phyloP scores from a whole-genome alignment of 2,888 invertebrate genomes.

The Zelleria hepariella region DNA sequence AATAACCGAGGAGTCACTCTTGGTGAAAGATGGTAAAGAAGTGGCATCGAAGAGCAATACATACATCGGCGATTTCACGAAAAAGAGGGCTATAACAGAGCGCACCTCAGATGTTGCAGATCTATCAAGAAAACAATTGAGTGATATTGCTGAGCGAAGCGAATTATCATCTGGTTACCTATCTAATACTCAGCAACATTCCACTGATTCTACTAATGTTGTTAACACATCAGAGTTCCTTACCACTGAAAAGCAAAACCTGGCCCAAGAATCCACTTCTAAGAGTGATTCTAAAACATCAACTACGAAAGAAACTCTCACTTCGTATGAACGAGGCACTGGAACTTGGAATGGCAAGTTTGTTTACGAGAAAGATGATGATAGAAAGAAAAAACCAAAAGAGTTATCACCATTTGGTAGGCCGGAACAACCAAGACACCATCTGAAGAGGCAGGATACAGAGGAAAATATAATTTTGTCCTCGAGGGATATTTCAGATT shows the following conservation, averaged over 20 bases:
- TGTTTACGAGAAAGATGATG: constrained; percentile 60
- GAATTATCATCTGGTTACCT: constrained; percentile 32
- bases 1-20: constrained; percentile 52
- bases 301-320: constrained; percentile 37
- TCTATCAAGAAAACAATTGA: constrained; percentile 11
- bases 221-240: constrained; percentile 48
- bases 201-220: constrained; percentile 36
- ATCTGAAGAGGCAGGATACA: constrained; percentile 60
- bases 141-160: constrained; percentile 37
- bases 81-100: constrained; percentile 54
- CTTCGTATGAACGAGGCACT: constrained; percentile 59
- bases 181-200: constrained; percentile 33
- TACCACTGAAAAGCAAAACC: constrained; percentile 60
- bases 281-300: constrained; percentile 34
- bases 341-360: constrained; percentile 74
- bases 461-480: constrained; percentile 64
- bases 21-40: constrained; percentile 60
- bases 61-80: constrained; percentile 59
- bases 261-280: constrained; percentile 51
- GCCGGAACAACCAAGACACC: constrained; percentile 53
- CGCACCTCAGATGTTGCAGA: constrained; percentile 25
- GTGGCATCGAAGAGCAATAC: constrained; percentile 53
- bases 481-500: constrained; percentile 63
- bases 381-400: constrained; percentile 46
- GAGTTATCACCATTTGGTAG: constrained; percentile 58